phyloP scores from a whole-genome alignment of 2,797 vertebrate genomes.

The Spinibarbus caldwelli region DNA sequence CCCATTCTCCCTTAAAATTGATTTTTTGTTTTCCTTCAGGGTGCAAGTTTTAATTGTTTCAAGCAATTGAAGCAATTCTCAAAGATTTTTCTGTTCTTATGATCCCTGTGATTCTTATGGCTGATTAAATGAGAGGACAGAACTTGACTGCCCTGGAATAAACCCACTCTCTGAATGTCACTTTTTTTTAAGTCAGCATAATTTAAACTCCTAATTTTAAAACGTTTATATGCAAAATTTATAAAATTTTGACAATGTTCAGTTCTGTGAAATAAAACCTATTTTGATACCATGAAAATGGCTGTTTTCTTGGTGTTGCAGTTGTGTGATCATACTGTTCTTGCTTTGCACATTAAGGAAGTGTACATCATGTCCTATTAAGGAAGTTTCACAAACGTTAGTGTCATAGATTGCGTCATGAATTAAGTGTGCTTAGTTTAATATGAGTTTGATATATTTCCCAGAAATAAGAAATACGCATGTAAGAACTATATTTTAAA shows the following conservation, averaged over 20 bases:
- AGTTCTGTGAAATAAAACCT: slow-evolving; percentile 81
- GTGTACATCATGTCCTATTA: background rate
- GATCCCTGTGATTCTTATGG: slow-evolving; percentile 57
- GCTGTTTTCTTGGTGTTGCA: background rate
- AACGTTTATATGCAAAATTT: slow-evolving; percentile 83
- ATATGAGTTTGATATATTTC: background rate
- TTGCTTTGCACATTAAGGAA: background rate
- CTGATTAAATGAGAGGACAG: slow-evolving; percentile 66
- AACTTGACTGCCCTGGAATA: slow-evolving; percentile 62
- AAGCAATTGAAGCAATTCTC: background rate
- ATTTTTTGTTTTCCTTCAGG: slow-evolving; percentile 10
- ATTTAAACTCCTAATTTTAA: slow-evolving; percentile 76
- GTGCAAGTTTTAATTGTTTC: slow-evolving; percentile 28
- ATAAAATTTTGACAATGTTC: slow-evolving; percentile 80
- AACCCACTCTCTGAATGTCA: slow-evolving; percentile 68
- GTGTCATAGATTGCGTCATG: background rate
- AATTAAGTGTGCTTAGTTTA: background rate
- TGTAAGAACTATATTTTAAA: background rate
- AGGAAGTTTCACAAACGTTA: background rate
- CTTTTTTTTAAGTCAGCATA: slow-evolving; percentile 83
- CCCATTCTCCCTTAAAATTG: background rate
- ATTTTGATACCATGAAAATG: slow-evolving; percentile 79
- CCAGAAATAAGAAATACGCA: background rate
- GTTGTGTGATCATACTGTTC: background rate
- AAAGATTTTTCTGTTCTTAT: slow-evolving; percentile 57